A percentile compares a stretch with the other conserved stretches of the same genome.
These are phyloP conservation scores for Portevinia maculata DNA, from an alignment of 2,888 invertebrate genomes.

Conservation along the genomic window DNA sequence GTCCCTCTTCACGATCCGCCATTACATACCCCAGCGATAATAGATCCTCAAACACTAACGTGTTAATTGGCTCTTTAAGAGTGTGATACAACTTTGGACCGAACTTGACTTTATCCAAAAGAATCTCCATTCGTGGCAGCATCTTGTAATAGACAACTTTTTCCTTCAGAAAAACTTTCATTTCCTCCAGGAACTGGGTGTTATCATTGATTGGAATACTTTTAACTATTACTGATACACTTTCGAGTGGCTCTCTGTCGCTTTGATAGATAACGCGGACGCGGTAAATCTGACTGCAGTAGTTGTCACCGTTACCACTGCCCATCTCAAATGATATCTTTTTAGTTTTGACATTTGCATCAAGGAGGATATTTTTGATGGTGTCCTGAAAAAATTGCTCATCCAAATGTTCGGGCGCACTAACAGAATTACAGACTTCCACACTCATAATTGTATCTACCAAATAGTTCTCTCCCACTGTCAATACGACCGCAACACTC, in stretches of 20 bases:
- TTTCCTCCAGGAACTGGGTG: conserved; percentile 77
- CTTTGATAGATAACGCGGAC: conserved; percentile 57
- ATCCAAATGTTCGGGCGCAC: conserved; percentile 60
- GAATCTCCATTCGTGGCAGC: conserved; percentile 79
- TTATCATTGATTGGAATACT: conserved; percentile 69
- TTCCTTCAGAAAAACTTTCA: conserved; percentile 81
- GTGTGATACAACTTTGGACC: conserved; percentile 71
- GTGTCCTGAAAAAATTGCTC: conserved; percentile 72
- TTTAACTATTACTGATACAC: conserved; percentile 75
- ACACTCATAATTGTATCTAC: conserved; percentile 54
- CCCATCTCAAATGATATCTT: conserved; percentile 69
- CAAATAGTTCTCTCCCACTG: background rate
- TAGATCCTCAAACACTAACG: conserved; percentile 80
- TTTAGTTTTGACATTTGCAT: conserved; percentile 44
- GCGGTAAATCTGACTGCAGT: conserved; percentile 76
- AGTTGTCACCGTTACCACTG: conserved; percentile 75
- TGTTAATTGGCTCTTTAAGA: conserved; percentile 52
- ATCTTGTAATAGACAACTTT: conserved; percentile 78
- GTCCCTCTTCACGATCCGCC: conserved; percentile 83
- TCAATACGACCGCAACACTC: background rate
- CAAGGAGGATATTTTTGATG: conserved; percentile 68
- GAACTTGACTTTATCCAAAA: conserved; percentile 75
- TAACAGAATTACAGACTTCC: conserved; percentile 50
- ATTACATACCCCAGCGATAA: conserved; percentile 83
- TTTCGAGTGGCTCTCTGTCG: conserved; percentile 10